Conservation (phyloP, 1,140 invertebrate species). For the Ceratina japonica region DNA sequence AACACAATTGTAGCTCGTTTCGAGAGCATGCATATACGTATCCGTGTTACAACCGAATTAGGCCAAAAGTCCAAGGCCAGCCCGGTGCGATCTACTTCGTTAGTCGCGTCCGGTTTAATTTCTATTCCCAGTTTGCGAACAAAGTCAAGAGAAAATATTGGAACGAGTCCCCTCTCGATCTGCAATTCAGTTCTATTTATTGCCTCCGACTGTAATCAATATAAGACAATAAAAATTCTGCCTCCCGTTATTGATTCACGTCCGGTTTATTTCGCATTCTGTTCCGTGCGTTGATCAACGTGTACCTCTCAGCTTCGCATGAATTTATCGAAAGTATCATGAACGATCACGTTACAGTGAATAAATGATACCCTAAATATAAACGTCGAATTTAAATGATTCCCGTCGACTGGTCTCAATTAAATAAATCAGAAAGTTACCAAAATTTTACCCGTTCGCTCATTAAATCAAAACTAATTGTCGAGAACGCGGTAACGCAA, state of each 20-base stretch:
- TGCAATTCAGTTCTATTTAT: constrained; percentile 26
- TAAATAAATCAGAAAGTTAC: background rate
- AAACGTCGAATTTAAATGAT: no score
- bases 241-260: background rate
- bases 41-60: constrained; percentile 12
- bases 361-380: no score
- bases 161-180: constrained; percentile 7
- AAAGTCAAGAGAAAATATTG: constrained; percentile 35
- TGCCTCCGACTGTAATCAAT: background rate
- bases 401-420: no score
- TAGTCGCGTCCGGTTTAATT: constrained; percentile 22
- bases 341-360: no score
- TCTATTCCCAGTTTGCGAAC: constrained; percentile 22
- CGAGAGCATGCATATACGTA: constrained; percentile 12
- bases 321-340: no score
- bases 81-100: constrained; percentile 17
- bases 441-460: background rate
- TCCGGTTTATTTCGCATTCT: background rate
- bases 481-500: background rate
- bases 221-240: background rate
- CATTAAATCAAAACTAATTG: constrained; percentile 1
- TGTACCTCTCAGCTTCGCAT: no score
- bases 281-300: no score
- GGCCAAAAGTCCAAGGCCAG: constrained; percentile 48
- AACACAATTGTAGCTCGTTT: constrained; percentile 20